Evolutionary conservation across 2,797 vertebrate species (phyloP).

Genomic region (Schizothorax lantsangensis): DNA sequence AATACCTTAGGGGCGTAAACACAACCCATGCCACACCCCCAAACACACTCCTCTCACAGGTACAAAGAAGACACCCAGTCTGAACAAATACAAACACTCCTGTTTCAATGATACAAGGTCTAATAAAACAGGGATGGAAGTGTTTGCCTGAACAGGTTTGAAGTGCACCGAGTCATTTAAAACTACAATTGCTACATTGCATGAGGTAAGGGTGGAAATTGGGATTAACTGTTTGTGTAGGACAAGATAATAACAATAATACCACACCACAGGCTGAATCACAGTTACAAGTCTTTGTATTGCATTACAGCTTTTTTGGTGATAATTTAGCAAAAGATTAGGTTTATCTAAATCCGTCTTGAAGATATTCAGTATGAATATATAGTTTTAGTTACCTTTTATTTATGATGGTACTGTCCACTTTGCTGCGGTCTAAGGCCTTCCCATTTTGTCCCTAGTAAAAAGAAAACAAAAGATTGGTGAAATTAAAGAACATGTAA

Average conservation of each 20-base stretch:
- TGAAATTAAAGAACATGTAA: neutral
- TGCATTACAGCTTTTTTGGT: neutral
- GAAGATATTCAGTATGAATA: neutral
- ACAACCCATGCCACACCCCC: neutral
- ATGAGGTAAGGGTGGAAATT: neutral
- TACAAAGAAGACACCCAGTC: slow-evolving; percentile 2
- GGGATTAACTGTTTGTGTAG: neutral
- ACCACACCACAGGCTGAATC: neutral
- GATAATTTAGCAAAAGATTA: neutral
- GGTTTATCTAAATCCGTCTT: neutral
- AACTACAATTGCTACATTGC: slow-evolving; percentile 15
- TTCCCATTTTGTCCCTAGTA: slow-evolving; percentile 63
- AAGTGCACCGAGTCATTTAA: slow-evolving; percentile 6
- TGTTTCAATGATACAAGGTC: neutral
- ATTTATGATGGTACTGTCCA: slow-evolving; percentile 48
- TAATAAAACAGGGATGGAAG: slow-evolving; percentile 1
- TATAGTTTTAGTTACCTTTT: slow-evolving; percentile 64
- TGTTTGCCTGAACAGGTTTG: neutral
- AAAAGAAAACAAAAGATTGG: neutral
- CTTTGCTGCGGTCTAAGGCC: slow-evolving; percentile 31
- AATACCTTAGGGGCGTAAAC: neutral
- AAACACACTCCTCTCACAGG: neutral
- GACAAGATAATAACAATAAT: neutral
- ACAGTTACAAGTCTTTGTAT: neutral
- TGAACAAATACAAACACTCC: slow-evolving; percentile 5